These are phyloP conservation scores for Heliothis peltigera DNA, from an alignment of 2,888 invertebrate species.

Conservation along the genomic window DNA sequence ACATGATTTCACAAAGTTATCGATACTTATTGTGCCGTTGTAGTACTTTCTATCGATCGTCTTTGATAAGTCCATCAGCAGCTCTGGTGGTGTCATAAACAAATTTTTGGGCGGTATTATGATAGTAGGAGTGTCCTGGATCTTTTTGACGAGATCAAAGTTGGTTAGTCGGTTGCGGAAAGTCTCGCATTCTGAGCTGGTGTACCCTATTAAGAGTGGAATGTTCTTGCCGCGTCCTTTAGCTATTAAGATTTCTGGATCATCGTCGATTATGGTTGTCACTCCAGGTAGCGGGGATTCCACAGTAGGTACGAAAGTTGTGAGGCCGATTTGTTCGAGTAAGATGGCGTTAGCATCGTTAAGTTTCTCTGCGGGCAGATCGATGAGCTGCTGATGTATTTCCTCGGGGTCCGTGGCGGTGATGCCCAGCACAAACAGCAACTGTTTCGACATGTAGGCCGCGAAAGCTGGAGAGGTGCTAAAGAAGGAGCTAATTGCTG, in stretches of 20 bases:
- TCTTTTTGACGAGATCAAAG: constrained; percentile 68
- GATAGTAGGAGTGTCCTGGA: constrained; percentile 66
- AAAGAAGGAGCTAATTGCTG: constrained; percentile 72
- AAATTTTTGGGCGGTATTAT: constrained; percentile 68
- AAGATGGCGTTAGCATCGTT: constrained; percentile 72
- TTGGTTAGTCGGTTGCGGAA: constrained; percentile 74
- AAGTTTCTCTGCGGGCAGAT: constrained; percentile 73
- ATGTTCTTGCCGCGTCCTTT: constrained; percentile 75
- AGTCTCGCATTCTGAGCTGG: constrained; percentile 77
- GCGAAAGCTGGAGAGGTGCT: constrained; percentile 75
- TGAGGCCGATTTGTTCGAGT: constrained; percentile 72
- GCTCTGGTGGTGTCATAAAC: constrained; percentile 62
- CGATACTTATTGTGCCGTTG: constrained; percentile 66
- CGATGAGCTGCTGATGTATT: constrained; percentile 73
- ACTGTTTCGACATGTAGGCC: constrained; percentile 64
- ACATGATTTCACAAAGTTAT: constrained; percentile 72
- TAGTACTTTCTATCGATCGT: constrained; percentile 72
- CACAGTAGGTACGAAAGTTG: constrained; percentile 78
- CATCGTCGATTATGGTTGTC: constrained; percentile 75
- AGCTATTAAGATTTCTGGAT: constrained; percentile 75
- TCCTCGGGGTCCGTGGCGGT: constrained; percentile 73
- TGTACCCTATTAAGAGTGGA: constrained; percentile 80
- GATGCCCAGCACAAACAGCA: constrained; percentile 83
- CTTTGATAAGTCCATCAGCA: constrained; percentile 60
- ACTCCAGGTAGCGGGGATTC: constrained; percentile 76